Conservation (phyloP, 2,113 vertebrate genomes). For the Pelodiscus sinensis region DNA sequence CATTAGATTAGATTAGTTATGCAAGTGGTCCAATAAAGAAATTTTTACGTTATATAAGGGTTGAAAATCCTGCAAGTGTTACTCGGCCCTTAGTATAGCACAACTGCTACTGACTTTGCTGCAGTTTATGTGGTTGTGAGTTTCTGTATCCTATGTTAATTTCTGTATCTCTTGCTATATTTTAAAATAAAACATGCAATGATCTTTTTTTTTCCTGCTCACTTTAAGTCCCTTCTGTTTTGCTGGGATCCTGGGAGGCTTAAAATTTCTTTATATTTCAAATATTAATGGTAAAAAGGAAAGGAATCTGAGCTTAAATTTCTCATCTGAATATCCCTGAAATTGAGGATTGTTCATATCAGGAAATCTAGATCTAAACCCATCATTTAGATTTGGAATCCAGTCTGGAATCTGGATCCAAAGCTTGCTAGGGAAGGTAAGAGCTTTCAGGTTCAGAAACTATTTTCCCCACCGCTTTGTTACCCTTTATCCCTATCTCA, state of each 20-base stretch:
- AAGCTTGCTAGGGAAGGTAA: background rate
- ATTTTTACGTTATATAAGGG: background rate
- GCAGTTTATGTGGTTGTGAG: background rate
- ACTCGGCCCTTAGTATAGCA: background rate
- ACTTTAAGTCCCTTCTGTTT: background rate
- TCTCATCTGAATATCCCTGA: background rate
- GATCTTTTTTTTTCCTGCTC: slow-evolving; percentile 7
- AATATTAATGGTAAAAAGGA: background rate
- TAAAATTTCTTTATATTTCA: background rate
- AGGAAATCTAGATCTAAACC: background rate
- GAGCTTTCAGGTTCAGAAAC: background rate
- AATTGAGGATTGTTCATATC: background rate
- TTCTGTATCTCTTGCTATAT: slow-evolving; percentile 17
- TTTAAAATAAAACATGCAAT: slow-evolving; percentile 21
- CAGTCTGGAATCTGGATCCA: background rate
- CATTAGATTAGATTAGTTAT: background rate
- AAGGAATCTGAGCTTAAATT: background rate
- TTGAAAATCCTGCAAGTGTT: slow-evolving; percentile 9
- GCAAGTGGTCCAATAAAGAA: background rate
- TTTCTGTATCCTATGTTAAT: slow-evolving; percentile 39
- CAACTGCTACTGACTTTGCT: background rate
- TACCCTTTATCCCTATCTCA: background rate
- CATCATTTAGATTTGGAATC: background rate
- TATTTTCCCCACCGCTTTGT: background rate
- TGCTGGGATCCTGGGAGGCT: background rate